Percentiles rank a stretch among this genome's conserved stretches.
These are phyloP conservation scores for Nannospalax galili DNA, from an alignment of 2,113 vertebrate genomes.

Conservation along the genomic window DNA sequence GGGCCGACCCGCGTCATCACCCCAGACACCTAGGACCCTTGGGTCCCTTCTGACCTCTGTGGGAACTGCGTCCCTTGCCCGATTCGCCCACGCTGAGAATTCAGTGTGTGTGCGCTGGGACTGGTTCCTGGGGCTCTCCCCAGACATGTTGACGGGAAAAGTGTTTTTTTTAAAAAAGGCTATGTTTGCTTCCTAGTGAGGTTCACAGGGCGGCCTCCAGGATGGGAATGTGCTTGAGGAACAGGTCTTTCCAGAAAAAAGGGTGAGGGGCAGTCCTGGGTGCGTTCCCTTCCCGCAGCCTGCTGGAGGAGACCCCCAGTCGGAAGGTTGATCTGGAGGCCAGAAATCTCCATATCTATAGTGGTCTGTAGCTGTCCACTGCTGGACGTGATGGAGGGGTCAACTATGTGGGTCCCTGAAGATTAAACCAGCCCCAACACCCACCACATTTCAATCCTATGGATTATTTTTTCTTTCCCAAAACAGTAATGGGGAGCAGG, in stretches of 20 bases:
- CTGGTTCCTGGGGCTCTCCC: not conserved
- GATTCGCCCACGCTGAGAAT: not conserved
- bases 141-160: not conserved
- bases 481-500: not conserved
- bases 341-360: not conserved
- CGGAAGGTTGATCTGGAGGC: not conserved
- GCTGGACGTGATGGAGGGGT: not conserved
- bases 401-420: not conserved
- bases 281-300: not conserved
- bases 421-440: not conserved
- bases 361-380: not conserved
- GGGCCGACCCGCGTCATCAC: not conserved
- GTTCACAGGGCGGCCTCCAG: not conserved
- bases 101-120: not conserved
- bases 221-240: not conserved
- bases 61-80: not conserved
- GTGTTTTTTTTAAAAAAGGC: not conserved
- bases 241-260: not conserved
- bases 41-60: not conserved
- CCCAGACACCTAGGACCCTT: too few relatives aligned
- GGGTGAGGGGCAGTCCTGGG: too few relatives aligned
- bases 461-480: not conserved
- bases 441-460: not conserved
- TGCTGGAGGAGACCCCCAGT: not conserved
- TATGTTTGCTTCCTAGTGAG: not conserved